Evolutionary conservation across 2,113 vertebrate genomes (phyloP).

Genomic region (Oncorhynchus clarkii): DNA sequence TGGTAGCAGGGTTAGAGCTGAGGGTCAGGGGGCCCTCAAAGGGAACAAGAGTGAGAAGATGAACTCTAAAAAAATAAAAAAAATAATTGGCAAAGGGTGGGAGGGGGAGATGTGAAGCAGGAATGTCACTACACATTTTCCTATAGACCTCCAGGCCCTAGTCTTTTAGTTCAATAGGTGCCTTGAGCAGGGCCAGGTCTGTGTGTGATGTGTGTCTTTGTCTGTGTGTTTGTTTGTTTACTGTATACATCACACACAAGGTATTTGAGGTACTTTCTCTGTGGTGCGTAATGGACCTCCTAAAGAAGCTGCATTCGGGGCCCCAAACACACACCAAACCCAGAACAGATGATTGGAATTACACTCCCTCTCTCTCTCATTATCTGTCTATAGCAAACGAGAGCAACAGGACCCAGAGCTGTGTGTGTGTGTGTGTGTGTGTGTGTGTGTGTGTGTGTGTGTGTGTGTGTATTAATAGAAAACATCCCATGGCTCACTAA

Average conservation of each 20-base stretch:
- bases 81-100: too few relatives aligned
- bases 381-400: constrained; percentile 26
- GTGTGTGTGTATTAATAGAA: constrained; percentile 25
- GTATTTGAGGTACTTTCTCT: background rate
- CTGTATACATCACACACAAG: too few relatives aligned
- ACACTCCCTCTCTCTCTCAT: constrained; percentile 8
- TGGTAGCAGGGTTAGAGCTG: background rate
- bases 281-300: background rate
- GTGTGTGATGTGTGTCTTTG: background rate
- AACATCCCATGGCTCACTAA: constrained; percentile 36
- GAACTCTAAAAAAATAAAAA: too few relatives aligned
- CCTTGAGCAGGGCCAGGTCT: background rate
- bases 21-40: background rate
- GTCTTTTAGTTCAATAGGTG: background rate
- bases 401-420: background rate
- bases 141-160: too few relatives aligned
- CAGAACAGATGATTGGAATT: constrained; percentile 7
- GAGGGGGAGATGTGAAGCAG: too few relatives aligned
- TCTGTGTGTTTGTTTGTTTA: background rate
- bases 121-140: too few relatives aligned
- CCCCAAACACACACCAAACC: background rate
- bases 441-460: too few relatives aligned
- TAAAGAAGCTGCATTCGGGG: background rate
- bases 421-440: too few relatives aligned
- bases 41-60: background rate